Evolutionary conservation across 2,888 invertebrate species (phyloP).

Genomic region (Oxyteleia sp.): DNA sequence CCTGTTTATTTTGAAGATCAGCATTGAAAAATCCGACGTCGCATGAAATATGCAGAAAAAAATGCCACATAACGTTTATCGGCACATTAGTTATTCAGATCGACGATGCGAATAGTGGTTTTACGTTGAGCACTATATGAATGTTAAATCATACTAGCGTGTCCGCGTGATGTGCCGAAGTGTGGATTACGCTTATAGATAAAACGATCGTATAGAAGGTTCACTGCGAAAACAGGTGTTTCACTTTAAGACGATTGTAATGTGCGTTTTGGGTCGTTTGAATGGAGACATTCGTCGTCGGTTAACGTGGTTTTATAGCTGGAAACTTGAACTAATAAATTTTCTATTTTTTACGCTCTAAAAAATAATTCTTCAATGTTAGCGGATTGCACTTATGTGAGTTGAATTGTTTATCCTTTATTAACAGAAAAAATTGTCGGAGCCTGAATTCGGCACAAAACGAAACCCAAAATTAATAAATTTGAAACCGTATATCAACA

Average conservation of each 20-base stretch:
- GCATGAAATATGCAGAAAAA: slow-evolving; percentile 29
- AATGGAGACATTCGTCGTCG: neutral
- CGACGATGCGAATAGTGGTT: slow-evolving; percentile 35
- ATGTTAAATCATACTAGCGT: slow-evolving; percentile 39
- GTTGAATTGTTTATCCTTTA: too few relatives aligned
- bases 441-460: too few relatives aligned
- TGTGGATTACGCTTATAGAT: slow-evolving; percentile 14
- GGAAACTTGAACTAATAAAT: too few relatives aligned
- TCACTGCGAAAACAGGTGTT: slow-evolving; percentile 21
- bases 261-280: neutral
- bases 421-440: too few relatives aligned
- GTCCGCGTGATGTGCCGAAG: slow-evolving; percentile 12
- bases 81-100: slow-evolving; percentile 37
- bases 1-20: neutral
- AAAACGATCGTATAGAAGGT: neutral
- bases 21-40: slow-evolving; percentile 16
- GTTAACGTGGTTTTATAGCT: neutral
- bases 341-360: too few relatives aligned
- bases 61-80: slow-evolving; percentile 29
- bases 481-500: too few relatives aligned
- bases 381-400: too few relatives aligned
- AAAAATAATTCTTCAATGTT: too few relatives aligned
- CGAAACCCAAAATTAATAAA: too few relatives aligned
- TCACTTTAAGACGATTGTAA: slow-evolving; percentile 15
- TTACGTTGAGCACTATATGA: slow-evolving; percentile 23